Conservation (phyloP, 2,797 vertebrate genomes). For the Oreortyx pictus region DNA sequence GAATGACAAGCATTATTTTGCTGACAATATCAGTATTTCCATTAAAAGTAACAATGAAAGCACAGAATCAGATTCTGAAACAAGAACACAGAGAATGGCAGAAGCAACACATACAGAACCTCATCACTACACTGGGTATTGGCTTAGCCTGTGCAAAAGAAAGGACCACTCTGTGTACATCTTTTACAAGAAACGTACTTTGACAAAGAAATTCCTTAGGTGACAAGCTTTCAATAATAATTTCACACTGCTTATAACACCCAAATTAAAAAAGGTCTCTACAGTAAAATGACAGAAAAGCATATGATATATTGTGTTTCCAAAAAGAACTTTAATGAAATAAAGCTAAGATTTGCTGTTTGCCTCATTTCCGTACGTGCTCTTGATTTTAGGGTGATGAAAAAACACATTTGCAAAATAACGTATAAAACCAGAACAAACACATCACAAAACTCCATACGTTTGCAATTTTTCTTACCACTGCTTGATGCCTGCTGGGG, state of each 20-base stretch:
- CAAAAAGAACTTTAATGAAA: neutral
- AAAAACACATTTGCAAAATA: neutral
- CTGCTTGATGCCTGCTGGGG: conserved; percentile 87
- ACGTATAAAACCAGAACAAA: conserved; percentile 22
- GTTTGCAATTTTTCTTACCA: conserved; percentile 88
- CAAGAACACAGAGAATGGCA: conserved; percentile 18
- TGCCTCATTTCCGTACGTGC: conserved; percentile 8
- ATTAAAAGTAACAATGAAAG: conserved; percentile 19
- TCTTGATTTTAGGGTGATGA: conserved; percentile 22
- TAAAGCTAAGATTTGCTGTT: neutral
- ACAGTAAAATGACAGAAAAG: conserved; percentile 10
- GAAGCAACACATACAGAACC: neutral
- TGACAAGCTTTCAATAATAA: neutral
- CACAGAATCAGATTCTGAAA: conserved; percentile 12
- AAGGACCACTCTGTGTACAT: neutral
- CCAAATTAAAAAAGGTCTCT: conserved; percentile 19
- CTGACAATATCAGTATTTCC: conserved; percentile 29
- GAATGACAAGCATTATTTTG: conserved; percentile 29
- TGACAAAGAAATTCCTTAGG: conserved; percentile 23
- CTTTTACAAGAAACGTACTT: neutral
- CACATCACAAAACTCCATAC: conserved; percentile 63
- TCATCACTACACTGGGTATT: neutral
- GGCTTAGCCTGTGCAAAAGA: neutral
- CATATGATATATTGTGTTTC: neutral
- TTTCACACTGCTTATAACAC: conserved; percentile 1